These are phyloP conservation scores for Malurus splendens DNA, from an alignment of 2,797 vertebrate genomes.

Conservation along the genomic window DNA sequence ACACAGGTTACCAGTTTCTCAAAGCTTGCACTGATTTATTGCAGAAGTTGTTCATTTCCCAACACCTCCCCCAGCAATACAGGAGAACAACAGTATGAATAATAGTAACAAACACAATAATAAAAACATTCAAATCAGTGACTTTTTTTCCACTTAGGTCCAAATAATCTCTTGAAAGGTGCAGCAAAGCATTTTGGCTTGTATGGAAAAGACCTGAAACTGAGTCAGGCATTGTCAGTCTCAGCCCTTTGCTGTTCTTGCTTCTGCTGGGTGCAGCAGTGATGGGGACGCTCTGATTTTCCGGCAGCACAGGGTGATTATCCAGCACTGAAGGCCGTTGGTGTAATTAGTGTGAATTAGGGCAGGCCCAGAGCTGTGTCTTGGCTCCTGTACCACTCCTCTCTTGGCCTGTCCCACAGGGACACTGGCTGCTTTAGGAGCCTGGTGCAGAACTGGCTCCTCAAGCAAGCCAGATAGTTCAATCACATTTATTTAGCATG, in stretches of 20 bases:
- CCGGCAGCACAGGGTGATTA: not conserved
- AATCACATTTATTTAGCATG: not conserved
- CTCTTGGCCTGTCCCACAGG: not conserved
- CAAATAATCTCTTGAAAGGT: not conserved
- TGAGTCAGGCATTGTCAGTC: not conserved
- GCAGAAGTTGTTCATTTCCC: not conserved
- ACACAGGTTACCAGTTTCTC: not conserved
- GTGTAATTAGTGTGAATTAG: not conserved
- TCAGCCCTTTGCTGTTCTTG: not conserved
- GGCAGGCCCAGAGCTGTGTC: not conserved
- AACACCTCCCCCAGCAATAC: not conserved
- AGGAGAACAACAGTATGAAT: not conserved
- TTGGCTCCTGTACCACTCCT: not conserved
- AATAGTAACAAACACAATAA: not conserved
- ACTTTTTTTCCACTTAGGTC: not conserved
- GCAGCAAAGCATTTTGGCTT: not conserved
- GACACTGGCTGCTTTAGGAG: not conserved
- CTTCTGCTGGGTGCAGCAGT: not conserved
- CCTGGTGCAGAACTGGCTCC: not conserved
- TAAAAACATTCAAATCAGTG: not conserved
- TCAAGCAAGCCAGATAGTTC: not conserved
- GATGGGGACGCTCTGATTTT: not conserved
- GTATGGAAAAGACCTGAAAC: not conserved
- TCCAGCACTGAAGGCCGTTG: rapidly evolving
- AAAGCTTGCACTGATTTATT: not conserved